Evolutionary conservation across 2,888 invertebrate genomes (phyloP), one percentile per base, ranked within the genome.

Genomic region (Scaeva pyrastri): DNA sequence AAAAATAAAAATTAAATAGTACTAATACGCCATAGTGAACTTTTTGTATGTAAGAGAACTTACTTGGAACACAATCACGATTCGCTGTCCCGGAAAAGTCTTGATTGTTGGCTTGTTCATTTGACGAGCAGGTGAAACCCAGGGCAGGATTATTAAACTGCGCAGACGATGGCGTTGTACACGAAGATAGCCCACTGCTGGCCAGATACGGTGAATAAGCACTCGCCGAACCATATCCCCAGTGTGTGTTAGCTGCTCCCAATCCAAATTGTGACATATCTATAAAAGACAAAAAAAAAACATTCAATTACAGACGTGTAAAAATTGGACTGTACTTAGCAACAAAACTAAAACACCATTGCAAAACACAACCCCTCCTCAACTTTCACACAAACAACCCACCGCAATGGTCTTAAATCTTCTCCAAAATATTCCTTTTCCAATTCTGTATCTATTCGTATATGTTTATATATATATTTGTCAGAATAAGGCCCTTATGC

Each of bases 221-320:
- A 77, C 96, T 96, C 41, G 96, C 96, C 58, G 97, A 95, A 52
- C 97, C 96, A 91, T 97, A 97, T 88, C 97, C 97, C 97, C 97
- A 97, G 91, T 96, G 96, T 12, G 97, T 96, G 92, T 97, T 97
- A 89, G 96, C 95, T 90, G 96, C 96, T 92, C 96, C 96, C 91
- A 97, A 93, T 56, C 97, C 96, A 91, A 97, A 97, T 92, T 97
- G 97, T 89, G 96, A 95, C 96, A 97, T 97, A 93, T 97, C 97
- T 97, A 93, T 4, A 91, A 64, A 52, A 50, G 21, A 80, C 31
- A 36, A n/a, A 26, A 26, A 7, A 19, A 39, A 64, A 16, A 5
- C 2, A 6, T 66, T 66, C 19, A 70, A 31, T 48, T 21, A 36
- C n/a, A n/a, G n/a, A n/a, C 3, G 10, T 55, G 0, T 21, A n/a